phyloP scores from a whole-genome alignment of 1,140 invertebrate genomes.

The Anthonomus grandis region DNA sequence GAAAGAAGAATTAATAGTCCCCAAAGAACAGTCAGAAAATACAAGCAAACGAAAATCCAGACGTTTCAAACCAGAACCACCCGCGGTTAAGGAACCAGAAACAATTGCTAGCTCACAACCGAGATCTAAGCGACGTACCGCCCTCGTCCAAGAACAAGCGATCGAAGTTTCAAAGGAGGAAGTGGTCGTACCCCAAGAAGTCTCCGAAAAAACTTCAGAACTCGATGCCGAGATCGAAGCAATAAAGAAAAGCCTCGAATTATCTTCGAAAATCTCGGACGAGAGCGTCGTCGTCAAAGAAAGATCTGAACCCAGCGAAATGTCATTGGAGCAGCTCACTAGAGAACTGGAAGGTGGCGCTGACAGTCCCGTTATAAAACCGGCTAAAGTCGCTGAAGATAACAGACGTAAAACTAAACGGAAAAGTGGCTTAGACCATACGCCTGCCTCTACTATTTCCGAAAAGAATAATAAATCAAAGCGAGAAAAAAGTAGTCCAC shows the following conservation, averaged over 20 bases:
- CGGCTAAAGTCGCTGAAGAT: not conserved
- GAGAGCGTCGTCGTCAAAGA: not conserved
- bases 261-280: not conserved
- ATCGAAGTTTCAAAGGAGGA: conserved; percentile 3
- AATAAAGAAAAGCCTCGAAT: not conserved
- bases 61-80: too few species aligned
- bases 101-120: too few species aligned
- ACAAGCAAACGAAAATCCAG: too few species aligned
- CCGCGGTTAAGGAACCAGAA: too few species aligned
- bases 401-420: not conserved
- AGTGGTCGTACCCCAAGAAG: not conserved
- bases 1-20: too few species aligned
- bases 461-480: not conserved
- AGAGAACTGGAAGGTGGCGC: not conserved
- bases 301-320: not conserved
- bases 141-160: too few species aligned
- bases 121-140: too few species aligned
- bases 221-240: conserved; percentile 8
- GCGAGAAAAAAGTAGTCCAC: not conserved
- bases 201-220: too few species aligned
- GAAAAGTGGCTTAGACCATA: not conserved
- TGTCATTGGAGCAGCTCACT: conserved; percentile 6
- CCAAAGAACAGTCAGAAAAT: too few species aligned
- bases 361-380: not conserved
- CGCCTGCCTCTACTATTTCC: not conserved